phyloP scores from a whole-genome alignment of 2,888 invertebrate species.

The Pyrrhia umbra region DNA sequence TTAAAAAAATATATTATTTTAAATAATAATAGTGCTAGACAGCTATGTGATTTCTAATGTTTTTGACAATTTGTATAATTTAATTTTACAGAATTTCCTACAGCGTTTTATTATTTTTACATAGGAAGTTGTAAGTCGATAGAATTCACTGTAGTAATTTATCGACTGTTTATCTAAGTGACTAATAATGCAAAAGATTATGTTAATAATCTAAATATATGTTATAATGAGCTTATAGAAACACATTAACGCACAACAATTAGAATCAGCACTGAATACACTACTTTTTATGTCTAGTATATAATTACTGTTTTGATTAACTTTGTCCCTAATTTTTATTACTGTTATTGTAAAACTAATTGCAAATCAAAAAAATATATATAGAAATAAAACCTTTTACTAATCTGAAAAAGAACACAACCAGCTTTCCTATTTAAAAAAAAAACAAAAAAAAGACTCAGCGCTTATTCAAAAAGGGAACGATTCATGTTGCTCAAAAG shows the following conservation, averaged over 20 bases:
- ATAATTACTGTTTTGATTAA: slow-evolving; percentile 11
- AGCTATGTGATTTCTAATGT: not conserved
- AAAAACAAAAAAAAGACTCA: not conserved
- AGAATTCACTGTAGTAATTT: slow-evolving; percentile 24
- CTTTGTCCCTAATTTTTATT: slow-evolving; percentile 26
- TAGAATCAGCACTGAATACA: slow-evolving; percentile 34
- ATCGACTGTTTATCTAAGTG: slow-evolving; percentile 26
- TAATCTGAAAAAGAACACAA: slow-evolving; percentile 13
- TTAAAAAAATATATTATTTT: not conserved
- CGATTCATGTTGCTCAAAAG: slow-evolving; percentile 18
- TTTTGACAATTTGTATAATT: slow-evolving; percentile 10
- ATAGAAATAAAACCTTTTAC: not conserved
- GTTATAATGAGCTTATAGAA: slow-evolving; percentile 44
- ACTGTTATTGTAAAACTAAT: not conserved
- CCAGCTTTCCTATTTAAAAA: not conserved
- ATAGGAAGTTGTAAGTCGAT: slow-evolving; percentile 64
- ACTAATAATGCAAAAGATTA: slow-evolving; percentile 48
- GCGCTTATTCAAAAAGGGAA: slow-evolving; percentile 2
- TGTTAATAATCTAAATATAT: slow-evolving; percentile 27
- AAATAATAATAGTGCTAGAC: no score
- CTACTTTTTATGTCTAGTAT: slow-evolving; percentile 19
- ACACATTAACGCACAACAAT: slow-evolving; percentile 48
- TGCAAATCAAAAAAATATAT: not conserved
- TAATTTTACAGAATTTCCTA: slow-evolving; percentile 48
- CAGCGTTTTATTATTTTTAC: slow-evolving; percentile 49